Conservation (phyloP, 1,140 invertebrate species). For the Pollicipes pollicipes region DNA sequence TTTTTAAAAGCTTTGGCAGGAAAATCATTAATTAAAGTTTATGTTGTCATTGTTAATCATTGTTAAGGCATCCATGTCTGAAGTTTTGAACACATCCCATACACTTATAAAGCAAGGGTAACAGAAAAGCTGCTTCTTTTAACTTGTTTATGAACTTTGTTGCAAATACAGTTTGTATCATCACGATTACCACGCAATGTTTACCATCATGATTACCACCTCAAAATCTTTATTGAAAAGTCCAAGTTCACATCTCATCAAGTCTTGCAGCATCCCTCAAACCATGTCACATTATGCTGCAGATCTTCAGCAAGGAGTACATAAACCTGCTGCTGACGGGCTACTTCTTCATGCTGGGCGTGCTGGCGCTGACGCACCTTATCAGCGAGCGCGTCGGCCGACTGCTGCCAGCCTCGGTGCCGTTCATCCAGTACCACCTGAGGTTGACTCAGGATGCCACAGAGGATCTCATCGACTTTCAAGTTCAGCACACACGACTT, state of each 20-base stretch:
- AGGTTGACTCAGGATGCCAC: slow-evolving; percentile 58
- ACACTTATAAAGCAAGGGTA: too few relatives aligned
- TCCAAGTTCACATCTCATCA: neutral
- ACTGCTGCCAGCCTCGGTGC: slow-evolving; percentile 63
- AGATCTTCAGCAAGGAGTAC: slow-evolving; percentile 93
- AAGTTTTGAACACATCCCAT: too few relatives aligned
- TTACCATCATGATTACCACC: too few relatives aligned
- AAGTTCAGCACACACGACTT: slow-evolving; percentile 82
- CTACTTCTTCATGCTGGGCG: slow-evolving; percentile 91
- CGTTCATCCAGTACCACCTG: slow-evolving; percentile 70
- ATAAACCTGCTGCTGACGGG: slow-evolving; percentile 81
- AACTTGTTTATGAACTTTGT: too few relatives aligned
- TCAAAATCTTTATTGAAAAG: too few relatives aligned
- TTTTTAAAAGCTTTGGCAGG: slow-evolving; percentile 3
- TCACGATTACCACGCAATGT: too few relatives aligned
- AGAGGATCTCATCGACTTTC: slow-evolving; percentile 62
- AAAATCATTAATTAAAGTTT: too few relatives aligned
- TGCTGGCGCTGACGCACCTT: slow-evolving; percentile 77
- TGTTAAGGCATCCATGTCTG: too few relatives aligned
- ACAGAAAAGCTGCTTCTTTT: too few relatives aligned
- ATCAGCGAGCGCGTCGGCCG: slow-evolving; percentile 56
- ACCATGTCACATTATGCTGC: slow-evolving; percentile 28
- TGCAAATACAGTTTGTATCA: too few relatives aligned
- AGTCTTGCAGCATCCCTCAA: neutral
- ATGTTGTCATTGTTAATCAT: too few relatives aligned